These are phyloP conservation scores for Tiliqua scincoides DNA, from an alignment of 2,113 vertebrate species.

Conservation along the genomic window DNA sequence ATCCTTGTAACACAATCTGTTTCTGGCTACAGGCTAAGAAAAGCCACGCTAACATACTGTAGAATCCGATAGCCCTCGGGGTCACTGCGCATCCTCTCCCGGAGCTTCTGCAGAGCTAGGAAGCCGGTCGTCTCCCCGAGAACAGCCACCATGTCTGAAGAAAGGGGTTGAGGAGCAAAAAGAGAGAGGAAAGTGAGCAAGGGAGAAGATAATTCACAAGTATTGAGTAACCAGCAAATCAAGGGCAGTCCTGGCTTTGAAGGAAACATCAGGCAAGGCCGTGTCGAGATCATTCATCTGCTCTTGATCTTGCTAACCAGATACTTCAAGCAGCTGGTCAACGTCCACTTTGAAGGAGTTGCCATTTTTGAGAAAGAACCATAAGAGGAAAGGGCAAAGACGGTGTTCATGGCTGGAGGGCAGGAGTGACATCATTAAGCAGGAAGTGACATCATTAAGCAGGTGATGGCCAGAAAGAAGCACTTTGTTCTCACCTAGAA, in stretches of 20 bases:
- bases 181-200: background rate
- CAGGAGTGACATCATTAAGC: too few relatives aligned
- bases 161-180: conserved; percentile 35
- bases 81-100: conserved; percentile 87
- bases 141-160: conserved; percentile 96
- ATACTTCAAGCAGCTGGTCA: background rate
- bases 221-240: accelerated
- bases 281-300: background rate
- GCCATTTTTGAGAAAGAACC: background rate
- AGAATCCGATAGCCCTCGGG: conserved; percentile 89
- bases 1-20: background rate
- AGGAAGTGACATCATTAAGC: too few relatives aligned
- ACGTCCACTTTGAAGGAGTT: background rate
- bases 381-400: too few relatives aligned
- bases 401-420: too few relatives aligned
- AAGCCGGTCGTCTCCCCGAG: conserved; percentile 92
- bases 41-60: conserved; percentile 75
- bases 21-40: background rate
- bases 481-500: too few relatives aligned
- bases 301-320: background rate
- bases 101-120: conserved; percentile 80
- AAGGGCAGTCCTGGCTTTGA: background rate
- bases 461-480: too few relatives aligned
- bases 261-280: background rate
- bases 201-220: too few relatives aligned